Percentiles rank a stretch among this genome's conserved stretches.
phyloP scores from a whole-genome alignment of 2,797 vertebrate genomes.

The Enteromius afrohamiltoni region DNA sequence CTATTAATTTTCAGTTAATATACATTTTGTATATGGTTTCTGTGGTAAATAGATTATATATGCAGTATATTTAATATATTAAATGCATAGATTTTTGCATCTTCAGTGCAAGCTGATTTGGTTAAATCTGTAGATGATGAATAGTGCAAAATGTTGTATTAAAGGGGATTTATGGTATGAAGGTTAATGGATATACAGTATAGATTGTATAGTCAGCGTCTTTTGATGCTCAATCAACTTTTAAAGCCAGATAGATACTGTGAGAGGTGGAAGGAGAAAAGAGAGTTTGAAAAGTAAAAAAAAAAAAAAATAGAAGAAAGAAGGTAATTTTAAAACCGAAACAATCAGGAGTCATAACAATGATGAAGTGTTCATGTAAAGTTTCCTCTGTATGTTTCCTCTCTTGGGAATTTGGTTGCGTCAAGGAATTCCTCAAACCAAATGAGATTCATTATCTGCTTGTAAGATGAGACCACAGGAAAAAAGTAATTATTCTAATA shows the following conservation, averaged over 20 bases:
- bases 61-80: neutral
- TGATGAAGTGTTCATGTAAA: conserved; percentile 71
- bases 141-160: conserved; percentile 11
- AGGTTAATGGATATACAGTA: neutral
- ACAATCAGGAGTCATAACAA: conserved; percentile 73
- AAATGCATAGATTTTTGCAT: conserved; percentile 9
- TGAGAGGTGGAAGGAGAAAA: conserved; percentile 44
- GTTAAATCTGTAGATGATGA: neutral
- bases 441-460: conserved; percentile 65
- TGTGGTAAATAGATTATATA: neutral
- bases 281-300: conserved; percentile 48
- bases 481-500: conserved; percentile 51
- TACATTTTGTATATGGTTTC: neutral
- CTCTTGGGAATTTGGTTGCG: conserved; percentile 62
- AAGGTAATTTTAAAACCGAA: conserved; percentile 60
- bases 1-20: neutral
- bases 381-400: conserved; percentile 62
- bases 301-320: conserved; percentile 57
- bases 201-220: neutral
- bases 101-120: neutral
- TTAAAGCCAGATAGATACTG: conserved; percentile 69
- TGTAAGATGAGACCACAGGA: conserved; percentile 43
- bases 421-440: conserved; percentile 63
- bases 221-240: conserved; percentile 48
- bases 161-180: neutral